These are phyloP conservation scores for Synanthedon vespiformis DNA, from an alignment of 2,888 invertebrate genomes.

Conservation along the genomic window DNA sequence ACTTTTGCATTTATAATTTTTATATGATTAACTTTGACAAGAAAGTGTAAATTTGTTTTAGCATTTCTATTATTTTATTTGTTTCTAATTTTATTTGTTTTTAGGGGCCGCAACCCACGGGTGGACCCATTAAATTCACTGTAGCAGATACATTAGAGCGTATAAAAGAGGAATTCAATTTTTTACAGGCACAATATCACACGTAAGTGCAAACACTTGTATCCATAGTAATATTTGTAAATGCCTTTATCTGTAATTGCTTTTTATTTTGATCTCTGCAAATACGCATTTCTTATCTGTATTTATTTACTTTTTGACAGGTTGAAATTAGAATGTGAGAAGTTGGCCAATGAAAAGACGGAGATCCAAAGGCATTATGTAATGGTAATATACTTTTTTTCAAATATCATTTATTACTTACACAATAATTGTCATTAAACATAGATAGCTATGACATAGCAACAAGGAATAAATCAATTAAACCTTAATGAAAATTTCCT, in stretches of 20 bases:
- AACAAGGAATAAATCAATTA: neutral
- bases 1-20: too few relatives aligned
- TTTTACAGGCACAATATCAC: slow-evolving; percentile 94
- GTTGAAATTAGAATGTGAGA: slow-evolving; percentile 97
- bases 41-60: too few relatives aligned
- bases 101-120: slow-evolving; percentile 86
- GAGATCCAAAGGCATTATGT: slow-evolving; percentile 99
- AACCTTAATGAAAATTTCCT: slow-evolving; percentile 15
- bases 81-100: slow-evolving; percentile 25
- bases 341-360: slow-evolving; percentile 96
- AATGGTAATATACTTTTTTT: slow-evolving; percentile 79
- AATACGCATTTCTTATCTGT: neutral
- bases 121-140: slow-evolving; percentile 93
- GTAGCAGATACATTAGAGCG: slow-evolving; percentile 93
- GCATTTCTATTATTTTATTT: too few relatives aligned
- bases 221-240: neutral
- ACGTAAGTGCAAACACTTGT: slow-evolving; percentile 74
- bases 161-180: slow-evolving; percentile 96
- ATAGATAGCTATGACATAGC: too few relatives aligned
- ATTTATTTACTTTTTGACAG: slow-evolving; percentile 57
- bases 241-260: neutral
- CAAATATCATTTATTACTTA: neutral
- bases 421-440: too few relatives aligned
- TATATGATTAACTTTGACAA: too few relatives aligned
- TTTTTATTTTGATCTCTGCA: neutral